These are phyloP conservation scores for Patella depressa DNA, from an alignment of 2,888 invertebrate species.

Conservation along the genomic window DNA sequence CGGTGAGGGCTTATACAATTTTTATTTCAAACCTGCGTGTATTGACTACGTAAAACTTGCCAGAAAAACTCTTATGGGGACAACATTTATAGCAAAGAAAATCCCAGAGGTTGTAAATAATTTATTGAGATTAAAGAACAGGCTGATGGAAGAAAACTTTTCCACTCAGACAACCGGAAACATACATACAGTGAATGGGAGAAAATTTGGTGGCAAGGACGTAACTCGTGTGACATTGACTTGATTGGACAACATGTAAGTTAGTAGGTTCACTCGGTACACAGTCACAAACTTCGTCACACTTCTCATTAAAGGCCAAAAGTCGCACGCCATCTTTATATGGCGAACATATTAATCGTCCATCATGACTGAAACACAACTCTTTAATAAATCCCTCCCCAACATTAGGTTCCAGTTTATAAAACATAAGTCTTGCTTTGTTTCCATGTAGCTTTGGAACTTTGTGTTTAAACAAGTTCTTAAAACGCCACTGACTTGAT, in stretches of 20 bases:
- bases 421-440: conserved; percentile 84
- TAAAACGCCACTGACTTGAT: background rate
- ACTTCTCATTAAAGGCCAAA: conserved; percentile 83
- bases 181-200: conserved; percentile 87
- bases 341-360: conserved; percentile 90
- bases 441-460: conserved; percentile 74
- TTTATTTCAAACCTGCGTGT: no score
- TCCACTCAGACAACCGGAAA: conserved; percentile 91
- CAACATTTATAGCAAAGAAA: no score
- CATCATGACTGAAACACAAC: conserved; percentile 90
- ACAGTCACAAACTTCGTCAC: conserved; percentile 84
- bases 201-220: conserved; percentile 93
- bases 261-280: conserved; percentile 74
- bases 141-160: conserved; percentile 93
- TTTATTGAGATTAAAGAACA: conserved; percentile 40
- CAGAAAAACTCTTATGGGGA: no score
- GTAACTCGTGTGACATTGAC: conserved; percentile 84
- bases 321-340: conserved; percentile 89
- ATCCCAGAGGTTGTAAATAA: background rate
- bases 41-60: no score
- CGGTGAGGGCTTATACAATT: no score
- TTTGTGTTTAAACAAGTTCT: conserved; percentile 32
- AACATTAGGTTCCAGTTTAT: conserved; percentile 87
- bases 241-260: conserved; percentile 79
- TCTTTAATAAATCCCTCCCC: conserved; percentile 95